A percentile compares a stretch with the other conserved stretches of the same genome.
Evolutionary conservation across 2,113 vertebrate species (phyloP).

Genomic region (Oncorhynchus kisutch): DNA sequence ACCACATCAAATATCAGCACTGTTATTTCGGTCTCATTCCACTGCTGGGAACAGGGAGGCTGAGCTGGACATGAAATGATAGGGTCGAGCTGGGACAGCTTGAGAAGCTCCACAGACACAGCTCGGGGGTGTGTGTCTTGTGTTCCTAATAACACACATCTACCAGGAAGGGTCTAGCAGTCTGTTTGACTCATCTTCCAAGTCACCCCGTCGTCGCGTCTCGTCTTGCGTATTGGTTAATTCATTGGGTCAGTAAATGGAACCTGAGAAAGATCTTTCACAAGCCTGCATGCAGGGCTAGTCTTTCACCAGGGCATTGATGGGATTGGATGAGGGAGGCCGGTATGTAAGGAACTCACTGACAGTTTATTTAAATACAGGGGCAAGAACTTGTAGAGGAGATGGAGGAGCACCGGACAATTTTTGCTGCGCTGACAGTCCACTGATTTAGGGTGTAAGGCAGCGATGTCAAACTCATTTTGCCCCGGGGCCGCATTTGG

Average conservation of each 20-base stretch:
- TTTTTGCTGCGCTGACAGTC: conserved; percentile 39
- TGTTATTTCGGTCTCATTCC: conserved; percentile 64
- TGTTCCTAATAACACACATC: neutral
- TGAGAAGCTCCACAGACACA: conserved; percentile 37
- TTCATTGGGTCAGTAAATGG: conserved; percentile 35
- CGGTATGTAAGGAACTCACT: conserved; percentile 25
- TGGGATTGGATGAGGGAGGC: conserved; percentile 17
- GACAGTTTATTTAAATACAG: conserved; percentile 32
- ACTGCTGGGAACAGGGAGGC: conserved; percentile 53
- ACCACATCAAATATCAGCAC: conserved; percentile 63
- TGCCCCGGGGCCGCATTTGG: no score
- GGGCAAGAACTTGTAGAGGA: conserved; percentile 9
- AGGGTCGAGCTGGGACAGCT: conserved; percentile 40
- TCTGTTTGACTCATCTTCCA: conserved; percentile 52
- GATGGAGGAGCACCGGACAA: conserved; percentile 5
- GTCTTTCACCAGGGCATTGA: conserved; percentile 34
- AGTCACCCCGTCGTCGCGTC: conserved; percentile 24
- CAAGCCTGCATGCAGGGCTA: conserved; percentile 22
- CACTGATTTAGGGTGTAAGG: conserved; percentile 26
- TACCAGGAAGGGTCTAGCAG: conserved; percentile 31
- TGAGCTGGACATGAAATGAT: conserved; percentile 55
- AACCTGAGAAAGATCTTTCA: conserved; percentile 38
- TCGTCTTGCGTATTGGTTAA: conserved; percentile 45
- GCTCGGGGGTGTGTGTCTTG: neutral
- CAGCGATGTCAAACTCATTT: neutral